These are phyloP conservation scores for Hemicrepidius hirtus DNA, from an alignment of 2,888 invertebrate genomes.

Conservation along the genomic window DNA sequence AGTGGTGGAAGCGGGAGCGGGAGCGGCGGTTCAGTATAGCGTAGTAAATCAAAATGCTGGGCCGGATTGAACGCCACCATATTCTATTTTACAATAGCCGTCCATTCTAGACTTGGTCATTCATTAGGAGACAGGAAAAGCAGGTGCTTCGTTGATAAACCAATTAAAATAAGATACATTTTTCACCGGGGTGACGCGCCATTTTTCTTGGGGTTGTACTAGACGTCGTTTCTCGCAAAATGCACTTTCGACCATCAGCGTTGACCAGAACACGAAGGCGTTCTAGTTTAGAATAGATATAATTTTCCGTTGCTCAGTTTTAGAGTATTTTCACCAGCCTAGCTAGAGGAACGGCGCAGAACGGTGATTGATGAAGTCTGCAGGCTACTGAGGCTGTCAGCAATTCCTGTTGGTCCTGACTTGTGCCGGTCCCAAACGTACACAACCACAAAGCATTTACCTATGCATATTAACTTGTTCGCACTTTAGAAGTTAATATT, in stretches of 20 bases:
- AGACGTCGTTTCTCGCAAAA: constrained; percentile 31
- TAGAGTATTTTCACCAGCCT: constrained; percentile 44
- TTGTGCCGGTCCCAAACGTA: constrained; percentile 38
- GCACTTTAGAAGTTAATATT: constrained; percentile 66
- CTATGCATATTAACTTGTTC: constrained; percentile 66
- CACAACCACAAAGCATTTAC: constrained; percentile 57
- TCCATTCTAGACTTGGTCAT: constrained; percentile 50
- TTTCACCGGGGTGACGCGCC: constrained; percentile 63
- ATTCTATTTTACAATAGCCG: constrained; percentile 51
- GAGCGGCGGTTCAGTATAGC: constrained; percentile 48
- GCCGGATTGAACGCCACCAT: constrained; percentile 49
- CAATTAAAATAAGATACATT: constrained; percentile 64
- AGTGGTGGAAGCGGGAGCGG: constrained; percentile 44
- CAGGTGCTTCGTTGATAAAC: constrained; percentile 63
- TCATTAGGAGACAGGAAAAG: constrained; percentile 56
- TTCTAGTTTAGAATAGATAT: constrained; percentile 36
- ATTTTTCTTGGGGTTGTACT: constrained; percentile 61
- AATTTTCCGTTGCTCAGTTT: constrained; percentile 38
- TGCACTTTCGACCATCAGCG: constrained; percentile 21
- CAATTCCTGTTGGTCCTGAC: constrained; percentile 36
- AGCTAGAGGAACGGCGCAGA: constrained; percentile 35
- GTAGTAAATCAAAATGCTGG: constrained; percentile 54
- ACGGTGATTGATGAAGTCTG: constrained; percentile 59
- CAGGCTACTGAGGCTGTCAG: constrained; percentile 50
- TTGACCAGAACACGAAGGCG: not conserved